Percentiles rank a stretch among this genome's conserved stretches.
Evolutionary conservation across 2,797 vertebrate genomes (phyloP).

Genomic region (Gouania willdenowi): DNA sequence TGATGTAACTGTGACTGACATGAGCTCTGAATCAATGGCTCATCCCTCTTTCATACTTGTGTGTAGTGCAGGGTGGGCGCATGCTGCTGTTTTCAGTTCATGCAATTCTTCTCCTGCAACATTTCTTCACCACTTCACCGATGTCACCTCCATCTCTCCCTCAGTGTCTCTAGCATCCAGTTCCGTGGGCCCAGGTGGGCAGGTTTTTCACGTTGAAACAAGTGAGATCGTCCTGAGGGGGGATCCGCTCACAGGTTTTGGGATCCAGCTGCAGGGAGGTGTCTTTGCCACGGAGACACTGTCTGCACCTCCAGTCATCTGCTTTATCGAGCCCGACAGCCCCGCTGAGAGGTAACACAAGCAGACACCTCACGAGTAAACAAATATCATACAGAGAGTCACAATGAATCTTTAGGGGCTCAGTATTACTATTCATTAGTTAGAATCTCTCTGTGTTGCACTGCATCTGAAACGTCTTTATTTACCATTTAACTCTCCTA

Average conservation of each 20-base stretch:
- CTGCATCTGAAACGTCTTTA: too few relatives aligned
- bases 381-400: slow-evolving; percentile 41
- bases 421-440: slow-evolving; percentile 39
- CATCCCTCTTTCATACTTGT: slow-evolving; percentile 24
- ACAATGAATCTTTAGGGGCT: slow-evolving; percentile 40
- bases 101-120: slow-evolving; percentile 19
- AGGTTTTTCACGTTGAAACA: slow-evolving; percentile 93
- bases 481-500: too few relatives aligned
- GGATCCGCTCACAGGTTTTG: slow-evolving; percentile 93
- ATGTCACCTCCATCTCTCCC: not conserved
- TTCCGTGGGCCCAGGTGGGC: slow-evolving; percentile 93
- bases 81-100: slow-evolving; percentile 13
- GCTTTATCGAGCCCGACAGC: slow-evolving; percentile 96
- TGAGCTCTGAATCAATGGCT: slow-evolving; percentile 39
- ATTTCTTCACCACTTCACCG: slow-evolving; percentile 33
- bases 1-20: slow-evolving; percentile 37
- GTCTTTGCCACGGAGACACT: slow-evolving; percentile 96
- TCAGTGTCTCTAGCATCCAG: slow-evolving; percentile 93
- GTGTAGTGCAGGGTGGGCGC: slow-evolving; percentile 27
- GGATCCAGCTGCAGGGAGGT: slow-evolving; percentile 97
- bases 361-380: slow-evolving; percentile 38
- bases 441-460: too few relatives aligned
- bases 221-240: slow-evolving; percentile 91
- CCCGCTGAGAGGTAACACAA: slow-evolving; percentile 89
- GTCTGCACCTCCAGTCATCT: slow-evolving; percentile 89